These are phyloP conservation scores for Leptinotarsa defecta DNA, from an alignment of 1,140 invertebrate genomes.

Conservation along the genomic window DNA sequence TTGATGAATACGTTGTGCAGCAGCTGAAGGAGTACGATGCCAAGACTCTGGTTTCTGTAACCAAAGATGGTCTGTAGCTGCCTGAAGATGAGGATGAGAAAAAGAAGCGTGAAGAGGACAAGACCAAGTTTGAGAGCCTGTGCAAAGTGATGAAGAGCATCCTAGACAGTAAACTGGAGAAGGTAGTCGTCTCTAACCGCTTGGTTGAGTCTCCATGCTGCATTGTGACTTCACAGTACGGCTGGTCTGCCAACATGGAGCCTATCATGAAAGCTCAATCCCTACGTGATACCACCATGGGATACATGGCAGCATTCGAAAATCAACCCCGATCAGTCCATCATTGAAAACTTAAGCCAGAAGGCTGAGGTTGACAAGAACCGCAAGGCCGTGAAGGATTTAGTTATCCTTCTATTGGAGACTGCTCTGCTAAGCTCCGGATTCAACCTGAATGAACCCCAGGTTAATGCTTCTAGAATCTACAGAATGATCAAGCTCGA, in stretches of 20 bases:
- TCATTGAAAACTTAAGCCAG: constrained; percentile 86
- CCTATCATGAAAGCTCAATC: constrained; percentile 99
- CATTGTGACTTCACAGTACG: constrained; percentile 98
- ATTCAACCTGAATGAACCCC: constrained; percentile 88
- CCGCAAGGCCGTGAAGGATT: constrained; percentile 94
- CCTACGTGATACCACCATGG: constrained; percentile 95
- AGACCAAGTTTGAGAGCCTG: constrained; percentile 89
- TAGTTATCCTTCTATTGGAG: constrained; percentile 90
- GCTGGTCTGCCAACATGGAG: constrained; percentile 99
- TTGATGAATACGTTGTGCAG: constrained; percentile 98
- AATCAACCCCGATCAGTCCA: constrained; percentile 97
- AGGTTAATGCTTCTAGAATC: constrained; percentile 79
- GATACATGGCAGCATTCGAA: constrained; percentile 98
- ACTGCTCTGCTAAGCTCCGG: constrained; percentile 89
- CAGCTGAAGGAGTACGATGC: constrained; percentile 98
- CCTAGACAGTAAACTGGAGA: constrained; percentile 96
- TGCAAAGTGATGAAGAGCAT: constrained; percentile 99
- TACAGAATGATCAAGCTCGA: constrained; percentile 97
- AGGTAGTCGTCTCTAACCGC: constrained; percentile 92
- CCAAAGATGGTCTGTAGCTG: constrained; percentile 95
- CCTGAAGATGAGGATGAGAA: constrained; percentile 96
- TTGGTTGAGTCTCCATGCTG: constrained; percentile 97
- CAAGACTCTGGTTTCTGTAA: constrained; percentile 93
- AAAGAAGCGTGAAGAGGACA: constrained; percentile 96
- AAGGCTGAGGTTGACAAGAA: constrained; percentile 96